Percentiles rank a stretch among this genome's conserved stretches.
Evolutionary conservation across 2,797 vertebrate species (phyloP).

Genomic region (Acanthopagrus latus): DNA sequence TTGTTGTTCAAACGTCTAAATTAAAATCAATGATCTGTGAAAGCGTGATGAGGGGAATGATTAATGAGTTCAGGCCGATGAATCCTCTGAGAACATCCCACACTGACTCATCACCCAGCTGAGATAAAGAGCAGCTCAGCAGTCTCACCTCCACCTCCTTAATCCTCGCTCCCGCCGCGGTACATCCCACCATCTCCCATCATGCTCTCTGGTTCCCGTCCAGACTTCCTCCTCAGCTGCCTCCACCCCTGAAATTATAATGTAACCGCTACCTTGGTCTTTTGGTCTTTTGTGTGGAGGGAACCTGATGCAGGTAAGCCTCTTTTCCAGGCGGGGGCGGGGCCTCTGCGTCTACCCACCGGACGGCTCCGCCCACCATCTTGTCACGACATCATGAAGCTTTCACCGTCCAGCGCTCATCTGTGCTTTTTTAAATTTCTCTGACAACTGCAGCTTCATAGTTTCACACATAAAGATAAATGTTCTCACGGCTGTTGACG

Average conservation of each 20-base stretch:
- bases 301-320: slow-evolving; percentile 80
- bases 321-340: slow-evolving; percentile 69
- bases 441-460: not conserved
- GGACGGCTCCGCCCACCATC: slow-evolving; percentile 53
- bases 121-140: slow-evolving; percentile 39
- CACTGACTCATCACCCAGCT: slow-evolving; percentile 23
- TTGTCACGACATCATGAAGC: slow-evolving; percentile 79
- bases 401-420: slow-evolving; percentile 51
- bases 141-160: slow-evolving; percentile 48
- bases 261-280: slow-evolving; percentile 79
- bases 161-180: slow-evolving; percentile 48
- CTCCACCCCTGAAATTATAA: slow-evolving; percentile 78
- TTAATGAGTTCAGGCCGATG: too few relatives aligned
- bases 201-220: slow-evolving; percentile 63
- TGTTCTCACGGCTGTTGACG: not conserved
- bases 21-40: too few relatives aligned
- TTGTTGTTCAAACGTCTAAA: too few relatives aligned
- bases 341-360: slow-evolving; percentile 29
- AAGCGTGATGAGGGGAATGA: too few relatives aligned
- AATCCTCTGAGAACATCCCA: slow-evolving; percentile 21
- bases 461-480: not conserved
- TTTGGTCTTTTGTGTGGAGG: slow-evolving; percentile 83
- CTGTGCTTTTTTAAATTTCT: not conserved
- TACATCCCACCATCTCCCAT: slow-evolving; percentile 47
- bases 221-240: slow-evolving; percentile 64